A percentile compares a stretch with the other conserved stretches of the same genome.
Conservation (phyloP, 2,113 vertebrate genomes). For the Choloepus hoffmanni region DNA sequence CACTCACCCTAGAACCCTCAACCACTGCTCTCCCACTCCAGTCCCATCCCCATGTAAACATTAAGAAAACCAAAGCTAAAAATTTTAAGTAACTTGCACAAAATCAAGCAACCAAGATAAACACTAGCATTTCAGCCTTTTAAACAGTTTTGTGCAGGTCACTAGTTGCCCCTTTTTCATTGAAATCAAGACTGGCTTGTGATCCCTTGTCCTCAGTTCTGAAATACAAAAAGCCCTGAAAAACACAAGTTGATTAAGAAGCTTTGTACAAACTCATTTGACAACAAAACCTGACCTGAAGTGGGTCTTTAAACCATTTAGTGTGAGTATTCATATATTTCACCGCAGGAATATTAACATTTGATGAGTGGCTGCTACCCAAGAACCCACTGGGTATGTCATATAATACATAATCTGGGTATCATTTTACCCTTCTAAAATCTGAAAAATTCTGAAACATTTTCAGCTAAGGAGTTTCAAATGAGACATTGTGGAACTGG, state of each 20-base stretch:
- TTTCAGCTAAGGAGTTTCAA: neutral
- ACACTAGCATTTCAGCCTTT: neutral
- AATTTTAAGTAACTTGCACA: neutral
- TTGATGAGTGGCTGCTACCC: neutral
- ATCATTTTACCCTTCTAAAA: slow-evolving; percentile 32
- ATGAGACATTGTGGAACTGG: neutral
- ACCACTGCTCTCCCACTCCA: neutral
- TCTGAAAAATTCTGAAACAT: neutral
- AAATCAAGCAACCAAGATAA: neutral
- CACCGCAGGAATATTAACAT: slow-evolving; percentile 1
- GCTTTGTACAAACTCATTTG: no score
- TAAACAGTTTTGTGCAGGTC: neutral
- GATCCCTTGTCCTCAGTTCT: slow-evolving; percentile 24
- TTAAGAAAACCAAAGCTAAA: neutral
- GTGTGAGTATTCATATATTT: neutral
- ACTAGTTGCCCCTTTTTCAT: neutral
- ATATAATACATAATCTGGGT: neutral
- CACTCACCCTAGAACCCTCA: neutral
- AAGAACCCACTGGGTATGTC: neutral
- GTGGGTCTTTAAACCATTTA: neutral
- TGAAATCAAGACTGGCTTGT: neutral
- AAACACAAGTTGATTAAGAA: neutral
- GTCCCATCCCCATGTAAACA: neutral
- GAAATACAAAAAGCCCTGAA: slow-evolving; percentile 13
- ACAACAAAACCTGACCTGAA: no score